Conservation (phyloP, 1,140 invertebrate genomes). For the Orchesella cincta region DNA sequence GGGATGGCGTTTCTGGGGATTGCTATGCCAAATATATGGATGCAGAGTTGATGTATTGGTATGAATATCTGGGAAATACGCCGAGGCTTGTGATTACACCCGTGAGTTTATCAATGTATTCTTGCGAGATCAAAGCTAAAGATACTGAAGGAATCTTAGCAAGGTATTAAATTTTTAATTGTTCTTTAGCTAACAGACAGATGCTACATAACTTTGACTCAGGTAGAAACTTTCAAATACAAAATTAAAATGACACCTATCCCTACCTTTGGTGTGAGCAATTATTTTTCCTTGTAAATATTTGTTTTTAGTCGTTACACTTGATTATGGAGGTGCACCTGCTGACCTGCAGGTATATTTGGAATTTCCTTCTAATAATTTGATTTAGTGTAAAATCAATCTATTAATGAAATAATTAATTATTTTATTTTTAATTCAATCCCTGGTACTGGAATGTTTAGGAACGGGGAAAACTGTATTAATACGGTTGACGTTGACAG, state of each 20-base stretch:
- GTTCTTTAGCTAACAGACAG: slow-evolving; percentile 75
- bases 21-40: slow-evolving; percentile 98
- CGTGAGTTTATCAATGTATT: slow-evolving; percentile 19
- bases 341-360: slow-evolving; percentile 59
- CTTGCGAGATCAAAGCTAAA: no score
- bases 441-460: no score
- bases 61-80: slow-evolving; percentile 95
- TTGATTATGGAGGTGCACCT: slow-evolving; percentile 88
- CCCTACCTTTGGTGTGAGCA: neutral
- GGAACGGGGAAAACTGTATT: no score
- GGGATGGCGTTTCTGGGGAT: slow-evolving; percentile 68
- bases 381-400: no score
- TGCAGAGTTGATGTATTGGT: slow-evolving; percentile 88
- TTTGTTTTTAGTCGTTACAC: slow-evolving; percentile 75
- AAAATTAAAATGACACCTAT: neutral
- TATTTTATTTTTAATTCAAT: no score
- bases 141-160: neutral
- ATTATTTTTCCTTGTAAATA: slow-evolving; percentile 4
- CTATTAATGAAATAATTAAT: no score
- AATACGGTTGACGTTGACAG: no score
- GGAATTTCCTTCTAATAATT: neutral
- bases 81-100: slow-evolving; percentile 57
- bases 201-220: slow-evolving; percentile 95
- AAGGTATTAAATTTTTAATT: neutral
- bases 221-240: slow-evolving; percentile 57